A percentile compares a stretch with the other conserved stretches of the same genome.
Conservation (phyloP, 2,888 invertebrate species). For the Belgica antarctica region DNA sequence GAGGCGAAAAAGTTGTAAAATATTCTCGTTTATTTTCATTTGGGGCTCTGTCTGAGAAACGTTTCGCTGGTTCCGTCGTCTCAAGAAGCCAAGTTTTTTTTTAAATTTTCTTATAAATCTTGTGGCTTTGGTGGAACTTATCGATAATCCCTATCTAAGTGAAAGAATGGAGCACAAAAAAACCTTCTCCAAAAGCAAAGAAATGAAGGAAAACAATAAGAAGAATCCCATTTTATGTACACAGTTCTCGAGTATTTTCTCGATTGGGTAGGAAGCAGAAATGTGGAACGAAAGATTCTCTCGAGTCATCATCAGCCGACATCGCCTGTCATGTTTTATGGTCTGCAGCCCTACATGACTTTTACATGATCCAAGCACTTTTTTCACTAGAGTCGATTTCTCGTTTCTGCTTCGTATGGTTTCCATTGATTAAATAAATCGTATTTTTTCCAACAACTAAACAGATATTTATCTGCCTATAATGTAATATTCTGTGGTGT, state of each 20-base stretch:
- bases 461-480: background rate
- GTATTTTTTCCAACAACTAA: constrained; percentile 13
- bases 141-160: too few species aligned
- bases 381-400: background rate
- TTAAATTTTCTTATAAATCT: too few species aligned
- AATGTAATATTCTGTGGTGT: constrained; percentile 5
- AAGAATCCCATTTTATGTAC: constrained; percentile 1
- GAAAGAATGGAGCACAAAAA: background rate
- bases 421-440: constrained; percentile 26
- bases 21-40: background rate
- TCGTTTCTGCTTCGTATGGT: constrained; percentile 12
- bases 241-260: background rate
- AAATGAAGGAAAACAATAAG: background rate
- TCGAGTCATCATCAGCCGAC: background rate
- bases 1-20: constrained; percentile 17
- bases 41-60: too few species aligned
- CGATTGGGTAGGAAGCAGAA: constrained; percentile 7
- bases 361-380: constrained; percentile 9
- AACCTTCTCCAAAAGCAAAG: background rate
- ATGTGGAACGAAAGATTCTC: constrained; percentile 25
- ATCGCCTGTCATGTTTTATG: background rate
- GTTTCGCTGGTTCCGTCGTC: too few species aligned
- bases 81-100: too few species aligned
- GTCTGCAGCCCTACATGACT: constrained; percentile 7
- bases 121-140: too few species aligned